Evolutionary conservation across 2,888 invertebrate genomes (phyloP), one percentile per base, ranked within the genome.

Genomic region (Branchipolynoe longqiensis): DNA sequence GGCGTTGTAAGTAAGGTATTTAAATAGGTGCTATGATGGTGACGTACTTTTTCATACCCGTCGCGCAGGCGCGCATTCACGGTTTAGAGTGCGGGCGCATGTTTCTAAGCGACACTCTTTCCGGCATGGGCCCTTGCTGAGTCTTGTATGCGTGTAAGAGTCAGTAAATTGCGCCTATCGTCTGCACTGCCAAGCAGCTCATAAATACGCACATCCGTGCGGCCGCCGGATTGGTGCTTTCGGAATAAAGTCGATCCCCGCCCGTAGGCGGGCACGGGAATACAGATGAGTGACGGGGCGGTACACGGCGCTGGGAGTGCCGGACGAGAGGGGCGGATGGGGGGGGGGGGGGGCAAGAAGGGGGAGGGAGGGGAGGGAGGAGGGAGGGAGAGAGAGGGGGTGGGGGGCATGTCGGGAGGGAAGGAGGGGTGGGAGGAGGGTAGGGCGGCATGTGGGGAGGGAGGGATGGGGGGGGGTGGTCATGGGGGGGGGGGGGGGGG

Each of bases 111-210:
- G n/a, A n/a, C n/a, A n/a, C n/a, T n/a, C n/a, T n/a, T n/a, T n/a
- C n/a, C n/a, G n/a, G n/a, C n/a, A n/a, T n/a, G 62, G 62, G 31
- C 62, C 14, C 62, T 62, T 62, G 12, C 12, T 14, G 2, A 2
- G 62, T 62, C 62, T 62, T 62, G n/a, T 62, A 62, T 62, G 62
- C 31, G 31, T 62, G 62, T 14, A 31, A 31, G 62, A 62, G 62
- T 62, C 62, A 62, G 31, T 62, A 62, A 62, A 62, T 62, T 62
- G 14, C 25, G 28, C 62, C 62, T 62, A 62, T 62, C 62, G 62
- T 62, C 62, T 25, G 28, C 62, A 14, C 1, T 14, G 62, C 62
- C 62, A 31, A 62, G 62, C n/a, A 28, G n/a, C 62, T 62, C 28
- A 14, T 62, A 62, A 62, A 62, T 62, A 62, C 62, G 28, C 28